phyloP scores from a whole-genome alignment of 2,797 vertebrate genomes.

The Rhinichthys osculus region DNA sequence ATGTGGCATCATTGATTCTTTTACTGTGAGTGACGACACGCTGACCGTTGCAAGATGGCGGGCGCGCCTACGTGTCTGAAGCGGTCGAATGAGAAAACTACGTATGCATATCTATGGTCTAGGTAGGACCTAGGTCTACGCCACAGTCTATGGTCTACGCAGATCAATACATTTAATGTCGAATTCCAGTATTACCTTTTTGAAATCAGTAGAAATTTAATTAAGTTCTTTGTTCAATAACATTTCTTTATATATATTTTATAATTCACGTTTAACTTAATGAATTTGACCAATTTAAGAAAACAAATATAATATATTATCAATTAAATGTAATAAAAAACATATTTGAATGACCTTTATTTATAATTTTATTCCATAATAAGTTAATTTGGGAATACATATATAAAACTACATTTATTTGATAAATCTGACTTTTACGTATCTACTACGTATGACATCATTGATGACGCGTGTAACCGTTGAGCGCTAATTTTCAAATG shows the following conservation, averaged over 20 bases:
- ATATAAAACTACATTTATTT: neutral
- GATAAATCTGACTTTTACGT: constrained; percentile 6
- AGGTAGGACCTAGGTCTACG: neutral
- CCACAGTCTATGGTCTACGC: neutral
- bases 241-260: neutral
- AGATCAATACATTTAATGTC: neutral
- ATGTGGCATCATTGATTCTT: too few relatives aligned
- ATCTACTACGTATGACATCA: constrained; percentile 66
- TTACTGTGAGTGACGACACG: too few relatives aligned
- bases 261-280: neutral
- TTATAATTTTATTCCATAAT: neutral
- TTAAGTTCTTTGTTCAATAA: neutral
- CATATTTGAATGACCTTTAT: neutral
- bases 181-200: neutral
- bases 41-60: too few relatives aligned
- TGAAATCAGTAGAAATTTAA: neutral
- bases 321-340: neutral
- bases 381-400: neutral
- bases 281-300: neutral
- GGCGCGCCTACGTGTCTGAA: too few relatives aligned
- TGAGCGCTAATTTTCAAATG: constrained; percentile 85
- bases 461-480: constrained; percentile 66
- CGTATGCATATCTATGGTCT: too few relatives aligned
- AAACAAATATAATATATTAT: neutral
- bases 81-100: too few relatives aligned